These are phyloP conservation scores for Meiosimyza decipiens DNA, from an alignment of 2,888 invertebrate genomes.

Conservation along the genomic window DNA sequence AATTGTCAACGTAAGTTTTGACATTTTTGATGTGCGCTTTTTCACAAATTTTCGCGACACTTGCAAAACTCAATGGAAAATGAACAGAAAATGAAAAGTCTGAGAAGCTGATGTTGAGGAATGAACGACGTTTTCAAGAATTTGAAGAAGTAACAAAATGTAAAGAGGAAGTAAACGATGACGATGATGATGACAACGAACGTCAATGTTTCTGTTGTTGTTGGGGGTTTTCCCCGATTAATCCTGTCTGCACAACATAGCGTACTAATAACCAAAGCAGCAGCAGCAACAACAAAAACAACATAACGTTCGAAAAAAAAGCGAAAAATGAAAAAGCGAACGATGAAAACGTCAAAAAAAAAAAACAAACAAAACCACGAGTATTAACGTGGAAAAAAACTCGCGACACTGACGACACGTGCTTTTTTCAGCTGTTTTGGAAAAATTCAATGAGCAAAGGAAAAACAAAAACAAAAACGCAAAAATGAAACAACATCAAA, in stretches of 20 bases:
- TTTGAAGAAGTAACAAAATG: not conserved
- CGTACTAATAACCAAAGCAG: conserved; percentile 39
- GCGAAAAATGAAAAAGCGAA: conserved; percentile 27
- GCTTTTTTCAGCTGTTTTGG: conserved; percentile 66
- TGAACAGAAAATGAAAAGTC: not conserved
- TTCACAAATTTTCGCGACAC: conserved; percentile 13
- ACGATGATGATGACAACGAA: conserved; percentile 37
- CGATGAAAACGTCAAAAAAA: conserved; percentile 10
- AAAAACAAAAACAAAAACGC: conserved; percentile 46
- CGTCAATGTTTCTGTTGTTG: conserved; percentile 16
- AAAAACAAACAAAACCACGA: conserved; percentile 35
- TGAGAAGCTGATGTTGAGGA: not conserved
- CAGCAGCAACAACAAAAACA: conserved; percentile 3
- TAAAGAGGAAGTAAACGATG: conserved; percentile 9
- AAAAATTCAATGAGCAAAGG: conserved; percentile 51
- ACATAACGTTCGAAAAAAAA: conserved; percentile 18
- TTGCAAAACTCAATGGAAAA: conserved; percentile 13
- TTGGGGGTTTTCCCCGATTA: conserved; percentile 52
- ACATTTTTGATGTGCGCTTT: not conserved
- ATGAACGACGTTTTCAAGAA: not conserved
- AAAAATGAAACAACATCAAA: conserved; percentile 36
- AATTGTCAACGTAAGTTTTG: too few species aligned
- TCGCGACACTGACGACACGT: conserved; percentile 58
- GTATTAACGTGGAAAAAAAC: conserved; percentile 41
- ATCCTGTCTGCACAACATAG: conserved; percentile 51